Evolutionary conservation across 2,888 invertebrate species (phyloP).

Genomic region (Drosophila austrosaltans): DNA sequence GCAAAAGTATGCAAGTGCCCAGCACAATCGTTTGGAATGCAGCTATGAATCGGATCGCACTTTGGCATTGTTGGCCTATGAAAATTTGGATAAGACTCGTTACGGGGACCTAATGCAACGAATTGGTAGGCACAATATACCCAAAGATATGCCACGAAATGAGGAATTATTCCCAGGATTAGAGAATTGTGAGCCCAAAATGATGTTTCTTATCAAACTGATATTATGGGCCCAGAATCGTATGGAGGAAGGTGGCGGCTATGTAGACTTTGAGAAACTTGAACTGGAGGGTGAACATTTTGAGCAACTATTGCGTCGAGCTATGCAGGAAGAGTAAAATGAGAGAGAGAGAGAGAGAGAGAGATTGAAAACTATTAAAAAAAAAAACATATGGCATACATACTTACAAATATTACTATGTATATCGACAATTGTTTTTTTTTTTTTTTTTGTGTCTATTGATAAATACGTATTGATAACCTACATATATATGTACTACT

Average conservation of each 20-base stretch:
- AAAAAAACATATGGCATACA: slow-evolving; percentile 4
- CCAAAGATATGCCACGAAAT: slow-evolving; percentile 36
- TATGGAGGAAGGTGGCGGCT: slow-evolving; percentile 49
- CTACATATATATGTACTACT: not conserved
- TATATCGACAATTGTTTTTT: slow-evolving; percentile 37
- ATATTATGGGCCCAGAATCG: slow-evolving; percentile 66
- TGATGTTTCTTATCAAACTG: slow-evolving; percentile 65
- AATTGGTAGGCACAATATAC: slow-evolving; percentile 24
- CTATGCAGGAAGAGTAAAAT: slow-evolving; percentile 42
- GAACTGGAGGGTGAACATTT: slow-evolving; percentile 52
- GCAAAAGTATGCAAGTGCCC: slow-evolving; percentile 4
- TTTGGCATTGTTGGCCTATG: slow-evolving; percentile 35
- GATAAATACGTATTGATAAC: slow-evolving; percentile 4
- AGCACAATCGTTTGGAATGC: not conserved
- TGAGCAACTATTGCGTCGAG: slow-evolving; percentile 55
- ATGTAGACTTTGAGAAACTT: slow-evolving; percentile 31
- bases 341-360: too few species aligned
- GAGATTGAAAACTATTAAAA: not conserved
- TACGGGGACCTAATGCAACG: slow-evolving; percentile 28
- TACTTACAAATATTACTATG: slow-evolving; percentile 19
- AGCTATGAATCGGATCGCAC: slow-evolving; percentile 37
- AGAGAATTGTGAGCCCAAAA: slow-evolving; percentile 52
- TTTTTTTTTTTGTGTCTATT: slow-evolving; percentile 24
- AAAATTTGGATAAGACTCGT: slow-evolving; percentile 22
- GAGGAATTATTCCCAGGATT: slow-evolving; percentile 19